Conservation (phyloP, 1,140 invertebrate genomes). For the Orussus abietinus region DNA sequence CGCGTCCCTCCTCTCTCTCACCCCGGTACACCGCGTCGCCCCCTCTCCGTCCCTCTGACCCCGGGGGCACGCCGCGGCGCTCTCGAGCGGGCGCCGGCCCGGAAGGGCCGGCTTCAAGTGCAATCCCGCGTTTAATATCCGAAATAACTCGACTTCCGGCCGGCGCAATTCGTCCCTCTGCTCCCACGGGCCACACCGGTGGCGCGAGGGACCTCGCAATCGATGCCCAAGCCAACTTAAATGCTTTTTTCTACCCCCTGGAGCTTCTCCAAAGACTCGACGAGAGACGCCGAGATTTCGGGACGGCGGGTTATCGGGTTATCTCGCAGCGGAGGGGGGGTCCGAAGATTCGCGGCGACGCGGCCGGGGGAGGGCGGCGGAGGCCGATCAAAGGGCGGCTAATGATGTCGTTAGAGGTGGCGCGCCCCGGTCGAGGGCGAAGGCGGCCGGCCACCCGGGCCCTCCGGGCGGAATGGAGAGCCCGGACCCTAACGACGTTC, state of each 20-base stretch:
- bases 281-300: no score
- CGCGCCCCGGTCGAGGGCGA: no score
- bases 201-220: background rate
- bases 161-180: conserved; percentile 23
- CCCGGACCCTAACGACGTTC: background rate
- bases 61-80: conserved; percentile 27
- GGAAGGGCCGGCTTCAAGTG: no score
- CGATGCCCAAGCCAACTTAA: background rate
- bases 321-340: background rate
- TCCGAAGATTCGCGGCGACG: background rate
- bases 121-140: conserved; percentile 48
- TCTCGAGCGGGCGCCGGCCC: conserved; percentile 39
- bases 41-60: background rate
- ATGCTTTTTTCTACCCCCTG: background rate
- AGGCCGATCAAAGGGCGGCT: conserved; percentile 1
- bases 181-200: conserved; percentile 3
- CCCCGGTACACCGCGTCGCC: no score
- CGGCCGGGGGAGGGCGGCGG: no score
- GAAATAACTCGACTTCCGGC: conserved; percentile 44
- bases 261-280: no score
- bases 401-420: background rate
- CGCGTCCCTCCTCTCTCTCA: no score
- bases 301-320: no score
- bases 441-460: no score
- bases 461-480: background rate